phyloP scores from a whole-genome alignment of 1,140 invertebrate genomes.

The Agrilus planipennis region DNA sequence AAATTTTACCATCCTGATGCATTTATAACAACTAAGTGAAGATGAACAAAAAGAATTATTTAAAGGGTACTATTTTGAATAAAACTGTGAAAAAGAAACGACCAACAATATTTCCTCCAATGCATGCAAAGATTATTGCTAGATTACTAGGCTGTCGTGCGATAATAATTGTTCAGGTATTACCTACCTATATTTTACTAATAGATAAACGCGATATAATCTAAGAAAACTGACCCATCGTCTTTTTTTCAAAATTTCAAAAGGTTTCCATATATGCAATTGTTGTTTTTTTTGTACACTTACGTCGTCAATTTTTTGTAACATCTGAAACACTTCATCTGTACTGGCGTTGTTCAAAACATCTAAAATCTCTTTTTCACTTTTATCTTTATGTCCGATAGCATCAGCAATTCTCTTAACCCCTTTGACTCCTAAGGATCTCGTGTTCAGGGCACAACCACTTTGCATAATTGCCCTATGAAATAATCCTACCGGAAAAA shows the following conservation, averaged over 20 bases:
- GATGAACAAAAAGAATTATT: too few species aligned
- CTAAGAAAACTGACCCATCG: slow-evolving; percentile 1
- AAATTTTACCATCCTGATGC: too few species aligned
- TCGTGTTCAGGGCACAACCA: neutral
- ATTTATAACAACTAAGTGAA: too few species aligned
- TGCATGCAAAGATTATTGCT: too few species aligned
- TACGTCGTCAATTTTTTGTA: neutral
- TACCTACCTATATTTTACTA: too few species aligned
- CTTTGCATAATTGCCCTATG: neutral
- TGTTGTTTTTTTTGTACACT: neutral
- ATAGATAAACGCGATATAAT: too few species aligned
- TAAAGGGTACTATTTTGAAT: too few species aligned
- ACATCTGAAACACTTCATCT: neutral
- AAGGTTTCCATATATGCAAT: neutral
- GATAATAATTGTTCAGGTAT: too few species aligned
- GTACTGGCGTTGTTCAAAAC: neutral
- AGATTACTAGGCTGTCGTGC: too few species aligned
- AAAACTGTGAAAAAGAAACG: too few species aligned
- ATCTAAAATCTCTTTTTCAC: neutral
- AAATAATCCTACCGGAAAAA: too few species aligned
- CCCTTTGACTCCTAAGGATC: neutral
- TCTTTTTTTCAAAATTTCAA: neutral
- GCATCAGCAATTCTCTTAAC: neutral
- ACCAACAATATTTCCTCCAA: too few species aligned
- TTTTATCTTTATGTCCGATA: neutral